phyloP scores from a whole-genome alignment of 2,113 vertebrate species.

The Petromus typicus region DNA sequence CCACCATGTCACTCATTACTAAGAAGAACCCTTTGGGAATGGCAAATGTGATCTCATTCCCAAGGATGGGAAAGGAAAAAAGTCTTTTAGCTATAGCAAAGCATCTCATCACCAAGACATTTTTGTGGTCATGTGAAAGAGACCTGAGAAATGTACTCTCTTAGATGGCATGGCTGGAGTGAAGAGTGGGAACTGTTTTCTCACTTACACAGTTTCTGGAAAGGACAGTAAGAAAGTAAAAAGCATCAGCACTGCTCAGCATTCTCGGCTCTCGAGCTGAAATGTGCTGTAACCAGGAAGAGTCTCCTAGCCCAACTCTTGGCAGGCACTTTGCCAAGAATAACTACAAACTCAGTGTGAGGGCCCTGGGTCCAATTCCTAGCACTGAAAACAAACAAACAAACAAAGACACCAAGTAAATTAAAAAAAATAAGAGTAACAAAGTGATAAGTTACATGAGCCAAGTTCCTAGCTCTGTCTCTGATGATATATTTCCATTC shows the following conservation, averaged over 20 bases:
- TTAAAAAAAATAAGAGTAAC: background rate
- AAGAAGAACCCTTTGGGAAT: background rate
- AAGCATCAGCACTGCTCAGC: constrained; percentile 2
- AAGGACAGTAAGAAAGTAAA: constrained; percentile 59
- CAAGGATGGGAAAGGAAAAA: background rate
- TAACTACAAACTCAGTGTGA: background rate
- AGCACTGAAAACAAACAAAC: background rate
- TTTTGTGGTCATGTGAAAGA: constrained; percentile 61
- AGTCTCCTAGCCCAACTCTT: background rate
- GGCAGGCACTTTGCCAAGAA: background rate
- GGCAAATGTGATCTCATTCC: background rate
- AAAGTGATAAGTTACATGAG: background rate
- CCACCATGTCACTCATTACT: background rate
- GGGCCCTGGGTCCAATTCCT: background rate
- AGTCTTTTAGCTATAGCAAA: background rate
- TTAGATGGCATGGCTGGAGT: constrained; percentile 59
- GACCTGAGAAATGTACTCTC: constrained; percentile 58
- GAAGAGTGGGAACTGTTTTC: constrained; percentile 32
- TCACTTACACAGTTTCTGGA: constrained; percentile 60
- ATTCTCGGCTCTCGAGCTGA: background rate
- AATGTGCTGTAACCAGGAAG: constrained; percentile 31
- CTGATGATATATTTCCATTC: background rate
- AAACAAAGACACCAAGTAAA: too few relatives aligned
- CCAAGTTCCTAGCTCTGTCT: background rate
- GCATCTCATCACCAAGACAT: constrained; percentile 59